These are phyloP conservation scores for Apis florea DNA, from an alignment of 1,140 invertebrate genomes.

Conservation along the genomic window DNA sequence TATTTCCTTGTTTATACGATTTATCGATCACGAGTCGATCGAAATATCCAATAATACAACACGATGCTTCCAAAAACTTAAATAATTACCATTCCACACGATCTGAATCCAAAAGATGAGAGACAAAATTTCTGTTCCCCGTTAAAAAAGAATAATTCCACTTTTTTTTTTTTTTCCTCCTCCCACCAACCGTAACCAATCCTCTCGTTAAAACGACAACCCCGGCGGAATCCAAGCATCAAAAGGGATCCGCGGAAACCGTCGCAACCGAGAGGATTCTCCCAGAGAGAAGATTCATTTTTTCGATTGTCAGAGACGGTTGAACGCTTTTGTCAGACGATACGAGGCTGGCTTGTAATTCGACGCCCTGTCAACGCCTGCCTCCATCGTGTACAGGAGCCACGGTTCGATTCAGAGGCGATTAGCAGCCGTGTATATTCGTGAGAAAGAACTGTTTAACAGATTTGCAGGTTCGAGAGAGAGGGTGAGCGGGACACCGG, in stretches of 20 bases:
- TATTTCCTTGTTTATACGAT: no score
- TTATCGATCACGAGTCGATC: no score
- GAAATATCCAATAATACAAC: no score
- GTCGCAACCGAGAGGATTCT: not conserved
- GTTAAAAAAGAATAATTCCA: no score
- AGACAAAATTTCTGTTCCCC: no score
- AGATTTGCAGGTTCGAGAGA: slow-evolving; percentile 28
- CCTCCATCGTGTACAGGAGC: not conserved
- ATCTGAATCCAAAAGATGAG: no score
- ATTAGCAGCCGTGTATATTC: slow-evolving; percentile 8
- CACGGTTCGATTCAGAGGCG: slow-evolving; percentile 25
- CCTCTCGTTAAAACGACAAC: not conserved
- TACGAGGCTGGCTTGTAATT: not conserved
- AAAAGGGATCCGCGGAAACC: not conserved
- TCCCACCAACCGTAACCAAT: not conserved
- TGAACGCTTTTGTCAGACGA: slow-evolving; percentile 21
- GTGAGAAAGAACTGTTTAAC: slow-evolving; percentile 47
- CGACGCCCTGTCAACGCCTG: slow-evolving; percentile 14
- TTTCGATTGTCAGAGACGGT: not conserved
- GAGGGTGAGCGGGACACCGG: slow-evolving; percentile 23
- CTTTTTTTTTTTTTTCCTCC: no score
- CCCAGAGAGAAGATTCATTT: not conserved
- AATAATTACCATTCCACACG: no score
- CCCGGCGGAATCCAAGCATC: not conserved
- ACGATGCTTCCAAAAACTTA: no score